Evolutionary conservation across 2,113 vertebrate genomes (phyloP), one percentile per base, ranked within the genome.

Genomic region (Planiliza haematocheilus): DNA sequence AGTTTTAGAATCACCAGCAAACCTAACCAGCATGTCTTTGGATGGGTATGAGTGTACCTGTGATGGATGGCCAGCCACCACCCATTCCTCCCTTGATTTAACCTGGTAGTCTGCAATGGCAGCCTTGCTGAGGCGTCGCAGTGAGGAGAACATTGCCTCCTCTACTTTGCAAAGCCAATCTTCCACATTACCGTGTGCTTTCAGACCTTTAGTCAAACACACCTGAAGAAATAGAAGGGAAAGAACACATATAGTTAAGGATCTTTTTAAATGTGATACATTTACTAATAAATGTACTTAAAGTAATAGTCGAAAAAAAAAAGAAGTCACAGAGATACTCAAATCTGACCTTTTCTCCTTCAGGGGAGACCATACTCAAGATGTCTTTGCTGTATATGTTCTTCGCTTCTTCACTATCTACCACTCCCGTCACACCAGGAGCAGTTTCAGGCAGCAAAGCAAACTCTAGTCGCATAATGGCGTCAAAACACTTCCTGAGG

Each of bases 161-260:
- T 97, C 95, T n/a, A 96, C 95, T 74, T 95, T 95, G 3, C 93
- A 93, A 10, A 96, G 91, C 95, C 95, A 96, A 18, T 95, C 94
- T 75, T 96, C 95, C 63, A 95, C 95, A 24, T 96, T 95, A n/a
- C 95, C 95, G 85, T 92, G 83, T 42, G 95, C 94, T 51, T 95
- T 95, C 39, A 96, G 89, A 16, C 94, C 94, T 90, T 95, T 95
- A 2, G 93, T 93, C 61, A 96, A 81, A 72, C 70, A 6, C 37
- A 96, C 93, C 95, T 96, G 59, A 3, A 70, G 20, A 78, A 7
- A 75, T n/a, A 84, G 4, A 67, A 9, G 4, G 5, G 34, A 2
- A 62, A 18, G 4, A 55, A 30, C 24, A 30, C 5, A 3, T 30
- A 30, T 30, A 5, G 24, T 30, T 30, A 30, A 30, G 24, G 24